Evolutionary conservation across 2,113 vertebrate genomes (phyloP).

Genomic region (Arenaria interpres): DNA sequence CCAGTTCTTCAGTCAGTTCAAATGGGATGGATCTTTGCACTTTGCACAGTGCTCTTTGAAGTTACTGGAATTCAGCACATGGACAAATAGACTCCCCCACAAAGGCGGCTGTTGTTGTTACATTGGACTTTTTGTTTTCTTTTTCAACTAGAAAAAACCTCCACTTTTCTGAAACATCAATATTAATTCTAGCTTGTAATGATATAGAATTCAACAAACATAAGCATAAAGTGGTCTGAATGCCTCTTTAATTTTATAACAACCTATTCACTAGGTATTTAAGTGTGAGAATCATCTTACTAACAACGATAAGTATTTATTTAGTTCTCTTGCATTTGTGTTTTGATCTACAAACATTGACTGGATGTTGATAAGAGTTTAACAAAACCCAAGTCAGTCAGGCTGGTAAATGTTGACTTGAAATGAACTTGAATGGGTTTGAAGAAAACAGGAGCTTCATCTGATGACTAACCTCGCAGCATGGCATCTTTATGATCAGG

Average conservation of each 20-base stretch:
- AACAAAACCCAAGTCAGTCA: not conserved
- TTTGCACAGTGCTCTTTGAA: slow-evolving; percentile 12
- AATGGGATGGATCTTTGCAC: slow-evolving; percentile 28
- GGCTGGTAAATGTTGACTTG: not conserved
- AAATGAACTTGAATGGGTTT: not conserved
- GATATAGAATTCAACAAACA: not conserved
- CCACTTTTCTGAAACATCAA: not conserved
- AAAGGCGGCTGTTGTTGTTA: not conserved
- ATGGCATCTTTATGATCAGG: not conserved
- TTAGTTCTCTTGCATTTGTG: not conserved
- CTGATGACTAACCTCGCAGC: not conserved
- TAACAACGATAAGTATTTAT: not conserved
- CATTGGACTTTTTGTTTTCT: not conserved
- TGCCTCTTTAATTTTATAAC: not conserved
- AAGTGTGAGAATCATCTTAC: not conserved
- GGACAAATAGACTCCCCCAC: not conserved
- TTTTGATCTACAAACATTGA: slow-evolving; percentile 1
- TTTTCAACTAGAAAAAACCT: not conserved
- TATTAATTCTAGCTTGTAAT: not conserved
- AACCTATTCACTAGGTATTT: not conserved
- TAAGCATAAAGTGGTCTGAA: not conserved
- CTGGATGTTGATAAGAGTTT: not conserved
- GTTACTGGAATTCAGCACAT: not conserved
- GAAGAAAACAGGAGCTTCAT: not conserved
- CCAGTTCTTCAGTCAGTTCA: not conserved